Conservation (phyloP, 2,113 vertebrate species). For the Aramus guarauna region DNA sequence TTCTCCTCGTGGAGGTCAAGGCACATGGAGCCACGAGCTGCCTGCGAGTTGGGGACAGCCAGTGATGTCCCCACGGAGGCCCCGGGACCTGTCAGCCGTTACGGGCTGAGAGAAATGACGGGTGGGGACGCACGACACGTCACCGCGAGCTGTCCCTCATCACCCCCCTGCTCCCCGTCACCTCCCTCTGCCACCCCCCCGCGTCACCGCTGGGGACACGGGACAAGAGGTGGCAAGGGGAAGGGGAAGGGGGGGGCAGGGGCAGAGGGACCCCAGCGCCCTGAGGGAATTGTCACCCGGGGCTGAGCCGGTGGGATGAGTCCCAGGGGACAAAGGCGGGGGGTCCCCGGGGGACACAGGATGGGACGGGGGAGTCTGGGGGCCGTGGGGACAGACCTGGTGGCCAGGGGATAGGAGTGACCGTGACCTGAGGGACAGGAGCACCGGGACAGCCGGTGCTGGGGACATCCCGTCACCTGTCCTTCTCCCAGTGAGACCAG, state of each 20-base stretch:
- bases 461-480: not conserved
- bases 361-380: too few species aligned
- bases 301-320: not conserved
- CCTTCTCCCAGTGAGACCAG: not conserved
- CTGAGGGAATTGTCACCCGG: not conserved
- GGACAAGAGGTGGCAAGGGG: not conserved
- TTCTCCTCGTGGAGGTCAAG: not conserved
- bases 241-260: not conserved
- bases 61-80: not conserved
- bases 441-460: not conserved
- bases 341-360: too few species aligned
- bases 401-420: not conserved
- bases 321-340: not conserved
- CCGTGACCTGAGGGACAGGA: not conserved
- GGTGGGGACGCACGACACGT: fast-evolving
- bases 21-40: not conserved
- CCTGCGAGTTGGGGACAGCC: not conserved
- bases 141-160: not conserved
- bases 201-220: not conserved
- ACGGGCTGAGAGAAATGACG: not conserved
- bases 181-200: not conserved
- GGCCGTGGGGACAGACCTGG: not conserved
- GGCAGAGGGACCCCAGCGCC: not conserved
- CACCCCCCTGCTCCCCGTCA: not conserved
- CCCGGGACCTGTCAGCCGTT: not conserved